Conservation (phyloP, 2,888 invertebrate genomes). For the Leucophenga maculata region DNA sequence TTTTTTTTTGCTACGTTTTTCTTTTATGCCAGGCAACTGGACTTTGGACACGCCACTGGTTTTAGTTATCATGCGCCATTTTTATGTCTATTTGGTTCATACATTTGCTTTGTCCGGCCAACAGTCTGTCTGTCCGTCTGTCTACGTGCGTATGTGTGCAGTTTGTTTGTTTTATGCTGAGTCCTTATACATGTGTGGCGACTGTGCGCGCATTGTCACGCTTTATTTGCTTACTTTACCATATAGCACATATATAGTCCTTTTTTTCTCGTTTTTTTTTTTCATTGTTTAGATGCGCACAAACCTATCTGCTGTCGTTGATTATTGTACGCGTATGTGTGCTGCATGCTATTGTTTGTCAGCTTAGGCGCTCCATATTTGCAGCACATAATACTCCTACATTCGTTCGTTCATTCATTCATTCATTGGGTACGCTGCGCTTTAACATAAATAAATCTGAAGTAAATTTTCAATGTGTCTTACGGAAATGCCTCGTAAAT, state of each 20-base stretch:
- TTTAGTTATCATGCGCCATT: constrained; percentile 4
- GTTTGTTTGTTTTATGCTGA: constrained; percentile 19
- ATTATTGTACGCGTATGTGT: constrained; percentile 10
- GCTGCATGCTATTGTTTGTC: constrained; percentile 38
- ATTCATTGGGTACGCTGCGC: constrained; percentile 39
- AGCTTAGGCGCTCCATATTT: neutral
- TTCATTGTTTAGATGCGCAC: constrained; percentile 36
- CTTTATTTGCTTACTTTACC: constrained; percentile 45
- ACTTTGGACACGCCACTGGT: neutral
- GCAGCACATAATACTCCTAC: too few relatives aligned
- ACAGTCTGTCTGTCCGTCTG: constrained; percentile 45
- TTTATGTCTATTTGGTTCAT: constrained; percentile 40
- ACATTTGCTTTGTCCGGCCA: constrained; percentile 29
- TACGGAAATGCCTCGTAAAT: constrained; percentile 69
- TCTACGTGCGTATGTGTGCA: constrained; percentile 30
- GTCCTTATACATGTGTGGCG: constrained; percentile 20
- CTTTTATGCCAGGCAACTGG: neutral
- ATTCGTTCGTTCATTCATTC: neutral
- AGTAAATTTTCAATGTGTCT: constrained; percentile 66
- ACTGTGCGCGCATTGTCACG: constrained; percentile 56
- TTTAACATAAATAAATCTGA: constrained; percentile 65
- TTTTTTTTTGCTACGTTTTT: constrained; percentile 39
- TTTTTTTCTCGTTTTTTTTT: constrained; percentile 34
- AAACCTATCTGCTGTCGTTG: neutral
- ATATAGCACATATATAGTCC: constrained; percentile 28